Conservation (phyloP, 2,888 invertebrate species). For the Coenonympha glycerion region DNA sequence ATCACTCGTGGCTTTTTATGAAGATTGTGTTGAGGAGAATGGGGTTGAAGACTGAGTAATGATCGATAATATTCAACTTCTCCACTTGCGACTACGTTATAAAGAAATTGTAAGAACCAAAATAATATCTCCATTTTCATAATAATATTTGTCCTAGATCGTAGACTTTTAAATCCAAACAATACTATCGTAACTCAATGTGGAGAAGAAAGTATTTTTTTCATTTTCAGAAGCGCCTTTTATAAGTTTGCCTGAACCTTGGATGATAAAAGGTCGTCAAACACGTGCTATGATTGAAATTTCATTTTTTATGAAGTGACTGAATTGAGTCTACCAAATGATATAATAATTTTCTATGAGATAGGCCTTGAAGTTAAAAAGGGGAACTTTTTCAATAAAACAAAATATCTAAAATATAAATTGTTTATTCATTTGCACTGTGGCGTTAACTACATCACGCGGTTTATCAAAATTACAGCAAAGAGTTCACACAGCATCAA, state of each 20-base stretch:
- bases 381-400: constrained; percentile 24
- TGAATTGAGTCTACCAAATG: not conserved
- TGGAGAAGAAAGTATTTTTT: not conserved
- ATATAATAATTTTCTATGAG: no score
- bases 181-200: not conserved
- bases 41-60: not conserved
- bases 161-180: not conserved
- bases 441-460: constrained; percentile 29
- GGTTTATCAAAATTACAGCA: constrained; percentile 14
- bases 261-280: constrained; percentile 39
- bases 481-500: constrained; percentile 15
- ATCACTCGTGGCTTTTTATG: not conserved
- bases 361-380: no score
- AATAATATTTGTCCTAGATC: not conserved
- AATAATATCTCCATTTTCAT: not conserved
- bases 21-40: not conserved
- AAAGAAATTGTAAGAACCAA: not conserved
- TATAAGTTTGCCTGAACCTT: constrained; percentile 51
- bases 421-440: constrained; percentile 62
- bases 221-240: constrained; percentile 24
- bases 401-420: constrained; percentile 41
- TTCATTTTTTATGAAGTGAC: constrained; percentile 57
- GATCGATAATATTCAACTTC: not conserved
- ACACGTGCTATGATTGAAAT: constrained; percentile 72
- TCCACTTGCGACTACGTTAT: not conserved